These are phyloP conservation scores for Darevskia mixta DNA, from an alignment of 2,797 vertebrate species.

Conservation along the genomic window DNA sequence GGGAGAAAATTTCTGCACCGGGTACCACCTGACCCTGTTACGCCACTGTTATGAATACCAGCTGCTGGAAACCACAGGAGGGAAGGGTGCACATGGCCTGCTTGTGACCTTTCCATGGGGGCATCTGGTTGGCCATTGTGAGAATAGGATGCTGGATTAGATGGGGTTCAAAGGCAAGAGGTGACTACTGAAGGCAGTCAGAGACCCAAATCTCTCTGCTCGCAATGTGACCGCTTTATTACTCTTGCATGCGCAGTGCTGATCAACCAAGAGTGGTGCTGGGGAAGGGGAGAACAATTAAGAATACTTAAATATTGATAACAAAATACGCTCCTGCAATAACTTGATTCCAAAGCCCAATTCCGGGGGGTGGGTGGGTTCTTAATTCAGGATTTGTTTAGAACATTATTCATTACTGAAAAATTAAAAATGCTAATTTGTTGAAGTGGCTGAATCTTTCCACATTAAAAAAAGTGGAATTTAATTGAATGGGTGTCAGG, in stretches of 20 bases:
- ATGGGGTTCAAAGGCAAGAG: neutral
- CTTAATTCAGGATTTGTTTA: neutral
- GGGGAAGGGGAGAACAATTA: neutral
- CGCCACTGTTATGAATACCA: too few relatives aligned
- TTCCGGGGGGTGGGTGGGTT: neutral
- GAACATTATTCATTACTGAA: neutral
- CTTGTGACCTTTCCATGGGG: too few relatives aligned
- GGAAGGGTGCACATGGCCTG: too few relatives aligned
- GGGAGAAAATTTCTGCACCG: too few relatives aligned
- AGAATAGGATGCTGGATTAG: too few relatives aligned
- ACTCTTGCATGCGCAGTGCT: neutral
- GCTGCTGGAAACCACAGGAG: too few relatives aligned
- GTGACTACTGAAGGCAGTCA: neutral
- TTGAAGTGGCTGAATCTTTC: neutral
- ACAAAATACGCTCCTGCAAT: neutral
- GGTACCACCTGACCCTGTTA: too few relatives aligned
- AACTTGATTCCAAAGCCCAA: constrained; percentile 9
- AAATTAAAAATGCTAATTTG: constrained; percentile 27
- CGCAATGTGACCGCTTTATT: neutral
- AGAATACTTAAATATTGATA: constrained; percentile 15
- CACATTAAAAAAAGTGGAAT: neutral
- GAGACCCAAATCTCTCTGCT: neutral
- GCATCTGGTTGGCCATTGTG: too few relatives aligned
- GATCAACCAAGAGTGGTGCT: neutral
- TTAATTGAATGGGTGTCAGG: neutral